These are phyloP conservation scores for Euphonia xanthogaster DNA, from an alignment of 2,797 vertebrate genomes.

Conservation along the genomic window DNA sequence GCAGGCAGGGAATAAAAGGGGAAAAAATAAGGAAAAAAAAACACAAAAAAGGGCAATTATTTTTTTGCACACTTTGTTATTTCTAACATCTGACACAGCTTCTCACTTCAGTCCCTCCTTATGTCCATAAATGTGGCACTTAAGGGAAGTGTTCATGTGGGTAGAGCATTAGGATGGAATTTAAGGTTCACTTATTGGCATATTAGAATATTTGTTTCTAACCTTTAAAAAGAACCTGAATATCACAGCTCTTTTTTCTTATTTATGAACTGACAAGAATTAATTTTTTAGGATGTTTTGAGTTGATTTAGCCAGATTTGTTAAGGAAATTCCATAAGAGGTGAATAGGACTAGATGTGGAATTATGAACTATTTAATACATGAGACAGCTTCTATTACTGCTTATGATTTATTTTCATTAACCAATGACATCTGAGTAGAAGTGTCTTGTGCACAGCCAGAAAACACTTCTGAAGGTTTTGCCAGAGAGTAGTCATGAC, in stretches of 20 bases:
- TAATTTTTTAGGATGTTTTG: background rate
- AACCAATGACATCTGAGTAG: background rate
- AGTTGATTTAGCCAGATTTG: background rate
- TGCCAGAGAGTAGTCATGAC: background rate
- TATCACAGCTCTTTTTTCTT: background rate
- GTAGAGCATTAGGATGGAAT: background rate
- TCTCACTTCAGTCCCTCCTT: background rate
- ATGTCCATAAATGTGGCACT: background rate
- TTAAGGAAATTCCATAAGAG: background rate
- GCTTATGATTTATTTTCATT: background rate
- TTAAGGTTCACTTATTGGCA: background rate
- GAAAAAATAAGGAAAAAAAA: rapidly evolving
- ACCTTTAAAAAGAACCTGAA: background rate
- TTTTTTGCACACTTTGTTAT: background rate
- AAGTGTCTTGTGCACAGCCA: background rate
- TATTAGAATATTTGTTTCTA: background rate
- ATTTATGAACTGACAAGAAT: background rate
- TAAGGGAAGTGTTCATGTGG: background rate
- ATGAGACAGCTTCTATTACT: background rate
- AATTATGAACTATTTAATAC: background rate
- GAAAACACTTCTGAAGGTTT: background rate
- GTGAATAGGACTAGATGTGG: background rate
- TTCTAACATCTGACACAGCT: background rate
- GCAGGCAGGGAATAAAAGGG: background rate
- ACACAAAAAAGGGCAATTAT: background rate